Percentiles rank a stretch among this genome's conserved stretches.
phyloP scores from a whole-genome alignment of 2,797 vertebrate species.

The Cheirogaleus major region DNA sequence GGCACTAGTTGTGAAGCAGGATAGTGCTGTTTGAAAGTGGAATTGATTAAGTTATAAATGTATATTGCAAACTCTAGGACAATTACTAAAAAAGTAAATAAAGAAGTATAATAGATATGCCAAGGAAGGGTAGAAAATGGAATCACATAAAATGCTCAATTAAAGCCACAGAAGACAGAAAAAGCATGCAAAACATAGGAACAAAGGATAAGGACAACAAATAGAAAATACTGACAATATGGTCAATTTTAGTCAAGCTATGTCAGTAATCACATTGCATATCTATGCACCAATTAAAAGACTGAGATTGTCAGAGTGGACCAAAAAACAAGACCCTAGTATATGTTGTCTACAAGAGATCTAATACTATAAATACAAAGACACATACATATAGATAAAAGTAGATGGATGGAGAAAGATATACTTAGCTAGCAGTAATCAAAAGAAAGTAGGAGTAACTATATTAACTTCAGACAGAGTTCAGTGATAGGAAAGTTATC shows the following conservation, averaged over 20 bases:
- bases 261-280: background rate
- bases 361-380: background rate
- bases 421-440: background rate
- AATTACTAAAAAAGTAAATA: background rate
- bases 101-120: background rate
- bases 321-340: background rate
- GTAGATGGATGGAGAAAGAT: background rate
- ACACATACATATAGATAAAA: background rate
- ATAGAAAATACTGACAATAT: background rate
- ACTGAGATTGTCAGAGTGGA: background rate
- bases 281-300: background rate
- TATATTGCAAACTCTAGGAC: background rate
- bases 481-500: background rate
- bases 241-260: background rate
- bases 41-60: background rate
- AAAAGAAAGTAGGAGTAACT: background rate
- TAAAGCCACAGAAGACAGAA: background rate
- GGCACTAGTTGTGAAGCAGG: background rate
- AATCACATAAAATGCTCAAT: background rate
- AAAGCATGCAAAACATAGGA: background rate
- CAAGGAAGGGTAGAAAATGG: background rate
- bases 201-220: background rate
- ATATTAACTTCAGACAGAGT: background rate
- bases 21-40: background rate
- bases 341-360: background rate